Evolutionary conservation across 2,113 vertebrate genomes (phyloP).

Genomic region (Centropristis striata): DNA sequence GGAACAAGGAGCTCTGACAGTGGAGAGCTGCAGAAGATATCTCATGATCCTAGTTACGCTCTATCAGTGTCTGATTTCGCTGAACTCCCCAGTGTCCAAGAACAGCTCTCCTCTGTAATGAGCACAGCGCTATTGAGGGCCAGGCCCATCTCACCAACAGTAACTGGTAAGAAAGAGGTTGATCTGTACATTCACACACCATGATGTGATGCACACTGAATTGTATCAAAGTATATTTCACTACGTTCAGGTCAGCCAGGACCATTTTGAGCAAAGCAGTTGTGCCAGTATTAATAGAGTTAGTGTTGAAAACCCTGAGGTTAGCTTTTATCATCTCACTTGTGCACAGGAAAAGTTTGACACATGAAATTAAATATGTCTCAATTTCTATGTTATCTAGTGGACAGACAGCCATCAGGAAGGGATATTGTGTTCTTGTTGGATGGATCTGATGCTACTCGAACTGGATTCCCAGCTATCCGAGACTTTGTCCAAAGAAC

Average conservation of each 20-base stretch:
- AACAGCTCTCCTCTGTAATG: conserved; percentile 47
- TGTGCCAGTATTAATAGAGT: no score
- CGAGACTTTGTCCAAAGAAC: conserved; percentile 59
- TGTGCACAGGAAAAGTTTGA: no score
- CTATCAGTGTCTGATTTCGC: conserved; percentile 62
- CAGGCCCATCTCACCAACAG: conserved; percentile 10
- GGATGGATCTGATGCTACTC: conserved; percentile 88
- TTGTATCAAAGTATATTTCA: neutral
- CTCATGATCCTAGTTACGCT: conserved; percentile 48
- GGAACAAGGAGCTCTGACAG: conserved; percentile 55
- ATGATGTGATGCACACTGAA: neutral
- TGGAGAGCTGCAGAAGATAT: conserved; percentile 58
- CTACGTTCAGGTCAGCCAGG: no score
- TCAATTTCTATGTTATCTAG: no score
- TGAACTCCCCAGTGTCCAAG: conserved; percentile 57
- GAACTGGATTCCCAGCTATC: conserved; percentile 65
- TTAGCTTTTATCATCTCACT: no score
- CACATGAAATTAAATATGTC: no score
- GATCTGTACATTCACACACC: neutral
- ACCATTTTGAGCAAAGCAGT: no score
- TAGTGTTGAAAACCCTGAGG: no score
- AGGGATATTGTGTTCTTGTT: no score
- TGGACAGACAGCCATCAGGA: no score
- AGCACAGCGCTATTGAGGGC: neutral
- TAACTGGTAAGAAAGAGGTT: conserved; percentile 23